phyloP scores from a whole-genome alignment of 2,888 invertebrate species.

The Anoplius nigerrimus region DNA sequence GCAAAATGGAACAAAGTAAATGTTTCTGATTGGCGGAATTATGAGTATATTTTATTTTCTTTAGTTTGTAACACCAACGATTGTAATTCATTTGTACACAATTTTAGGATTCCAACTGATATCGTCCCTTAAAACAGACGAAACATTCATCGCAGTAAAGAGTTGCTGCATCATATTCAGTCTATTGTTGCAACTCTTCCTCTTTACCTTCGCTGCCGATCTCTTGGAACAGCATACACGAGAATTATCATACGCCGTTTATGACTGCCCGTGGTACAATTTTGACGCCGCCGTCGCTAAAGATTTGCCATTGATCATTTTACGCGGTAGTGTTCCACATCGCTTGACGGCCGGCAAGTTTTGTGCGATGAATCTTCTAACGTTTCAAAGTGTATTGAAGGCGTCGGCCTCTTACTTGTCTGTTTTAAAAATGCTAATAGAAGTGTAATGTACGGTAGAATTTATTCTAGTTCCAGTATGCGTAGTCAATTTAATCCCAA shows the following conservation, averaged over 20 bases:
- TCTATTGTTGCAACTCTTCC: not conserved
- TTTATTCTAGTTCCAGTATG: not conserved
- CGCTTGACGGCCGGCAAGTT: slow-evolving; percentile 54
- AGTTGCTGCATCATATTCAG: not conserved
- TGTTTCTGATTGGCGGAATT: too few relatives aligned
- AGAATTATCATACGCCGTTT: slow-evolving; percentile 23
- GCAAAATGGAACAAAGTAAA: not conserved
- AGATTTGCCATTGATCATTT: slow-evolving; percentile 49
- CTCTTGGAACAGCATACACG: not conserved
- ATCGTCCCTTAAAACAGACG: not conserved
- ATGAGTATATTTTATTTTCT: too few relatives aligned
- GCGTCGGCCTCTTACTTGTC: slow-evolving; percentile 55
- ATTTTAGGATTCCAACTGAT: slow-evolving; percentile 7
- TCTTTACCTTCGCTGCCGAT: not conserved
- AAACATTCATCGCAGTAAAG: not conserved
- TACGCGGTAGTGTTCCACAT: slow-evolving; percentile 50
- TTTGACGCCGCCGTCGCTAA: slow-evolving; percentile 40
- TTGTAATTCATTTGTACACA: not conserved
- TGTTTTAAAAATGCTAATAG: slow-evolving; percentile 49
- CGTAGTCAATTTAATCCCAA: too few relatives aligned
- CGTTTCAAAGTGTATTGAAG: slow-evolving; percentile 50
- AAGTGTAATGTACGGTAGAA: slow-evolving; percentile 20
- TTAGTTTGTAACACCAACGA: too few relatives aligned
- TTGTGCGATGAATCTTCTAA: slow-evolving; percentile 45
- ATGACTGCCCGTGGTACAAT: slow-evolving; percentile 50